These are phyloP conservation scores for Andrena chrysosceles DNA, from an alignment of 2,888 invertebrate species.

Conservation along the genomic window DNA sequence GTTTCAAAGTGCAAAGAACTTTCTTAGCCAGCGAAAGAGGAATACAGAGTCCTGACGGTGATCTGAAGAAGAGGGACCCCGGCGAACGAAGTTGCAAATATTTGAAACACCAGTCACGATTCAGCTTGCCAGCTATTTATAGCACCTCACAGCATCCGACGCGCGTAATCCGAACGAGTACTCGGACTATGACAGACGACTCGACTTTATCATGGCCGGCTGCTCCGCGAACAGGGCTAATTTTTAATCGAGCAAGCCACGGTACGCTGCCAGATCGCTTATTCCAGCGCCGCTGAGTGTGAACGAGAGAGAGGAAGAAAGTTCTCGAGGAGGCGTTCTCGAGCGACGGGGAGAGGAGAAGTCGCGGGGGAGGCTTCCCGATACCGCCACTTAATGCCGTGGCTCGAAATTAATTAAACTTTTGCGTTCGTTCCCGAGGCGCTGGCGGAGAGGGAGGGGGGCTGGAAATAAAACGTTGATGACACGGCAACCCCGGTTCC, in stretches of 20 bases:
- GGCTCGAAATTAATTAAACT: slow-evolving; percentile 78
- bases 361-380: slow-evolving; percentile 55
- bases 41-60: background rate
- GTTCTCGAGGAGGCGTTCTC: slow-evolving; percentile 36
- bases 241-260: slow-evolving; percentile 57
- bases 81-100: background rate
- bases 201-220: slow-evolving; percentile 34
- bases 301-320: slow-evolving; percentile 30
- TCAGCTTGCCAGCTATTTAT: slow-evolving; percentile 3
- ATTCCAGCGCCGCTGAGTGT: background rate
- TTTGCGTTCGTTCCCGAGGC: slow-evolving; percentile 70
- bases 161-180: background rate
- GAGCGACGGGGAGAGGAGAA: slow-evolving; percentile 17
- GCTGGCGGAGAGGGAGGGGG: slow-evolving; percentile 22
- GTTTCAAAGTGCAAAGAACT: too few relatives aligned
- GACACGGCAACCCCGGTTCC: slow-evolving; percentile 76
- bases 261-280: background rate
- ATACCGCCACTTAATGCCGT: slow-evolving; percentile 76
- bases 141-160: background rate
- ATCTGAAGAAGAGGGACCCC: background rate
- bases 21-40: background rate
- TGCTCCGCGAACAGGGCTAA: slow-evolving; percentile 27
- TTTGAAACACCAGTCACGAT: background rate
- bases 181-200: slow-evolving; percentile 22
- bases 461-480: slow-evolving; percentile 78